Base-by-base conservation (phyloP, 2,113 vertebrate species). In the Empidonax traillii region DNA sequence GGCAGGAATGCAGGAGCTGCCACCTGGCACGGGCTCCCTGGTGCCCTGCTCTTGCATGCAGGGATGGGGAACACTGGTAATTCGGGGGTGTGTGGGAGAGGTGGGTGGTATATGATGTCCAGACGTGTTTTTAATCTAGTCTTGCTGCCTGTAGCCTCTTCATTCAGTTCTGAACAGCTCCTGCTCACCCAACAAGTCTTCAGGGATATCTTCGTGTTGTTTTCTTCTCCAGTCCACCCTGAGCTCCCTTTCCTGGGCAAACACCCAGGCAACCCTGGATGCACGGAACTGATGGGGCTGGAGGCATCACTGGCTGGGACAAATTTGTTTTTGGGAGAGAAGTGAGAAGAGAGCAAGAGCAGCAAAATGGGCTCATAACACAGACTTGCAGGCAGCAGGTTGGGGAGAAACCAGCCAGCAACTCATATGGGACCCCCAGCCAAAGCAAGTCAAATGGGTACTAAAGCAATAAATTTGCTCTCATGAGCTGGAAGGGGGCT, bases 231-330 rank as follows among this genome's bases (percentile, higher is more conserved):
- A 77, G 41, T 16, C 33, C 35, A 33, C 18, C 25, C 74, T 2
- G 6, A 86, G 22, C 8, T 44, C 24, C 37, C 46, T 87, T 86
- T 78, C 39, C n/a, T 52, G 11, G 17, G 33, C 47, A 77, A 83
- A 55, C 21, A 69, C 8, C 7, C n/a, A 23, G 10, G 30, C 30
- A 89, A 87, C 77, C 14, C 25, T 13, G 23, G 13, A 11, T 75
- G 49, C n/a, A 69, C 76, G 72, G 51, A 84, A 69, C 17, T 0
- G 0, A 10, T 1, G 2, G 14, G n/a, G 10, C 0, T 11, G n/a
- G 44, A 13, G 17, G 25, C 12, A 39, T 30, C 8, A 15, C 10
- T 28, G 27, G 25, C 21, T 47, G 37, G n/a, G 17, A 75, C n/a
- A 17, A 47, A 59, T 1, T 20, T 0, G 2, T 24, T 75, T 35